Base-by-base conservation (phyloP, 2,797 vertebrate genomes). In the Neoniphon sammara region DNA sequence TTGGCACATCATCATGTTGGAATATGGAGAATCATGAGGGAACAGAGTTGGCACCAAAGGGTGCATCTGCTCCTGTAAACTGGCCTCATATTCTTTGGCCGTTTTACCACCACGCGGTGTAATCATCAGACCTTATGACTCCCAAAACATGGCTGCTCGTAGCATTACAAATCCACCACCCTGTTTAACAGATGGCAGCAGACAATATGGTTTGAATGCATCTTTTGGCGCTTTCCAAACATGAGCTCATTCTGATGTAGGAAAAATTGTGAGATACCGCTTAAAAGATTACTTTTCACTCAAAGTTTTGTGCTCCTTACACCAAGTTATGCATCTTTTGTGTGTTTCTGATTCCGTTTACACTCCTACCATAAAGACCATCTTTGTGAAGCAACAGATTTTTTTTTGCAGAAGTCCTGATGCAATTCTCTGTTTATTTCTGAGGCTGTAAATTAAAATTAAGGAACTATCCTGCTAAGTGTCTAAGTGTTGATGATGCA, bases 101-200 rank as follows among this genome's bases (percentile, higher is more conserved):
- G 59, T 87, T 76, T 81, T 73, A 70, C 39, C 74, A 77, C 85
- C 80, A 85, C 61, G 68, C 68, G 78, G 86, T 82, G 81, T 61
- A 31, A 87, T 89, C 73, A 81, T 20, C 73, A 67, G 63, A 57
- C 77, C 53, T 70, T 78, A 87, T 74, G 66, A 64, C 73, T 64
- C 74, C 77, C 60, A 59, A 69, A 82, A 83, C 67, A 78, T 68
- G 50, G 85, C 81, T 68, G 66, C 72, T 56, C 25, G 66, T 50
- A 36, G 49, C 66, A 60, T 49, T 73, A 77, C 73, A 66, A n/a
- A 70, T 53, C 62, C 57, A 68, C 50, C 54, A 20, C 47, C n/a
- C 66, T 72, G 73, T 73, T 73, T 44, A 87, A 44, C 83, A 90
- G 85, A 85, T 85, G 84, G 80, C 55, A 30, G 9, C 60, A 72